Conservation (phyloP, 2,888 invertebrate species). For the Drosophila meridiana region DNA sequence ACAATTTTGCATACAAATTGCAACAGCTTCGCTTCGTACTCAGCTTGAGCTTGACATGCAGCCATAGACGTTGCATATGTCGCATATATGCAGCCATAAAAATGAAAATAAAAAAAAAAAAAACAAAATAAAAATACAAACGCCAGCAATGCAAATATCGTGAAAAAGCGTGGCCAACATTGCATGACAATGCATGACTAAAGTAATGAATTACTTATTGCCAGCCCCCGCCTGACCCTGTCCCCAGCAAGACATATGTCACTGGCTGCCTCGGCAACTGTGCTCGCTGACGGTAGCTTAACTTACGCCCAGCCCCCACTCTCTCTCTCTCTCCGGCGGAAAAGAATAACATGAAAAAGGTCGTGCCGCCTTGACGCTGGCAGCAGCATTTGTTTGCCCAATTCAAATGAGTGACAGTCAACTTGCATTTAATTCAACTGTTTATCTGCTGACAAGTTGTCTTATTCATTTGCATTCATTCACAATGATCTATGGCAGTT, state of each 20-base stretch:
- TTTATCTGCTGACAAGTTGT: constrained; percentile 25
- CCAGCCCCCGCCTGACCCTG: constrained; percentile 43
- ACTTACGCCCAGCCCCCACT: neutral
- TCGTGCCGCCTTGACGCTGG: constrained; percentile 60
- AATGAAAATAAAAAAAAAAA: too few species aligned
- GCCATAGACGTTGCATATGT: constrained; percentile 46
- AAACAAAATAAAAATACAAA: constrained; percentile 53
- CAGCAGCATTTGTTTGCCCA: constrained; percentile 60
- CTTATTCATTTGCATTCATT: constrained; percentile 34
- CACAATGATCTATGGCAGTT: constrained; percentile 30
- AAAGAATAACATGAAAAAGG: constrained; percentile 65
- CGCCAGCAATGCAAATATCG: constrained; percentile 59
- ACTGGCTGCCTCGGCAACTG: constrained; percentile 25
- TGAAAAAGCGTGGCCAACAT: constrained; percentile 73
- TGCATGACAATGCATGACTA: constrained; percentile 78
- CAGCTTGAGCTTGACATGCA: constrained; percentile 60
- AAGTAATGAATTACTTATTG: constrained; percentile 78
- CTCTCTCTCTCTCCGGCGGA: neutral
- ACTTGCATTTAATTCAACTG: constrained; percentile 55
- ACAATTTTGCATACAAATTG: constrained; percentile 81
- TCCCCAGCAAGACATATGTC: constrained; percentile 61
- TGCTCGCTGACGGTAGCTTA: constrained; percentile 7
- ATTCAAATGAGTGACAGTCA: constrained; percentile 73
- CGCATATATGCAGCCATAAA: constrained; percentile 53
- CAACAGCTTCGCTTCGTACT: constrained; percentile 64